Evolutionary conservation across 2,888 invertebrate genomes (phyloP), one percentile per base, ranked within the genome.

Genomic region (Aspidiotus rigidus): DNA sequence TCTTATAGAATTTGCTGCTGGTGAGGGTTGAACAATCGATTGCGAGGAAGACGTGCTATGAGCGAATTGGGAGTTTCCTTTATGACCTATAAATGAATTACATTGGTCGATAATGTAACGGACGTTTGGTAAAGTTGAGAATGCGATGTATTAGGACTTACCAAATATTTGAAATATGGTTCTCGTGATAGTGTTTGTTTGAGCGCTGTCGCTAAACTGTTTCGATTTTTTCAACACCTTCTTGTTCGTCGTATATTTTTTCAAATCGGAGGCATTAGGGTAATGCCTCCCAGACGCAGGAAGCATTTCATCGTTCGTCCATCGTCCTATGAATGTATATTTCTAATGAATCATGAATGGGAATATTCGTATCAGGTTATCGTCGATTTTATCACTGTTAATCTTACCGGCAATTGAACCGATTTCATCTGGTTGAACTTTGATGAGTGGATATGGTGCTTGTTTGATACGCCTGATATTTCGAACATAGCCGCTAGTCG

Each of bases 161-260:
- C 87, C 83, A 76, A 91, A 91, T 77, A 91, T 90, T 76, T 90
- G 90, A 72, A 90, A 79, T 75, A 91, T 89, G 75, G 89, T 88
- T 44, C 89, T 80, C 3, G 88, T 88, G 59, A 90, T 83, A 76
- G 86, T 86, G 13, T 84, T 82, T 5, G 71, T 64, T 53, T 71
- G 71, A 74, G 84, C 61, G 10, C 56, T 39, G 3, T 69, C 69
- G n/a, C 41, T 62, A 1, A 62, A 56, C 41, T 69, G 69, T 55
- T 69, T 69, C 11, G 62, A 55, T 55, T 69, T 69, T 41, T 69
- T 69, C 7, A 15, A 39, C 39, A 40, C 39, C 54, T 62, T 62
- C 53, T 63, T 63, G 28, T 15, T 63, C 9, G 62, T 62, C 42
- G 42, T 42, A 11, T 63, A 53, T 11, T 28, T 8, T 56, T 62